Evolutionary conservation across 2,113 vertebrate species (phyloP).

Genomic region (Herpetotheres cachinnans): DNA sequence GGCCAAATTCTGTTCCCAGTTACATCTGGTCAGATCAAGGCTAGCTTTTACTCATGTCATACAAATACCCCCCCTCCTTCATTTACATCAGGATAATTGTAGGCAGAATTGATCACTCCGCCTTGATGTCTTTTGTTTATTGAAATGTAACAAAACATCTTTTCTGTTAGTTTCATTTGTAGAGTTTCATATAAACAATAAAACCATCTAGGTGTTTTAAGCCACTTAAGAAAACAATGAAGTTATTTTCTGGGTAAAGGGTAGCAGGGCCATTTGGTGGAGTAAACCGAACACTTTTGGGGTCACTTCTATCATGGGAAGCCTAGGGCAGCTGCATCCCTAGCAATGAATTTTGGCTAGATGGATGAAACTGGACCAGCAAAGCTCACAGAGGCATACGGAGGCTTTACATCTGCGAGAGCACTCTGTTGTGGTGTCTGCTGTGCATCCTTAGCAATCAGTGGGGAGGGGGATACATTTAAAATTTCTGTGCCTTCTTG

Average conservation of each 20-base stretch:
- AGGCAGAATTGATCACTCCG: not conserved
- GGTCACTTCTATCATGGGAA: not conserved
- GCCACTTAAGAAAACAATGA: not conserved
- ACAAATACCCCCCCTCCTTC: not conserved
- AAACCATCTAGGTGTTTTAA: not conserved
- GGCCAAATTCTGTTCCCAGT: slow-evolving; percentile 34
- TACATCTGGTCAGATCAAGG: slow-evolving; percentile 26
- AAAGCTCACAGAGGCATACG: not conserved
- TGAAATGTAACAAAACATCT: not conserved
- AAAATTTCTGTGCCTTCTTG: not conserved
- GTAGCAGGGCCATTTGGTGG: not conserved
- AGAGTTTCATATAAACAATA: not conserved
- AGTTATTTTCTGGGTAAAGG: not conserved
- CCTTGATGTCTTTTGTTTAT: not conserved
- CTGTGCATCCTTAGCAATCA: not conserved
- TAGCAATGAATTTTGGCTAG: not conserved
- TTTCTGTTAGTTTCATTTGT: not conserved
- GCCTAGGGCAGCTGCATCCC: not conserved
- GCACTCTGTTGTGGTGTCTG: not conserved
- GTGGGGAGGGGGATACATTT: not conserved
- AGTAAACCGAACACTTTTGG: not conserved
- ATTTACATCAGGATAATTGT: not conserved
- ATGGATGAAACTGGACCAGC: not conserved
- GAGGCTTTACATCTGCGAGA: not conserved
- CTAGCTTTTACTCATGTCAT: not conserved